A percentile compares a stretch with the other conserved stretches of the same genome.
These are phyloP conservation scores for Penelope pileata DNA, from an alignment of 2,113 vertebrate genomes.

Conservation along the genomic window DNA sequence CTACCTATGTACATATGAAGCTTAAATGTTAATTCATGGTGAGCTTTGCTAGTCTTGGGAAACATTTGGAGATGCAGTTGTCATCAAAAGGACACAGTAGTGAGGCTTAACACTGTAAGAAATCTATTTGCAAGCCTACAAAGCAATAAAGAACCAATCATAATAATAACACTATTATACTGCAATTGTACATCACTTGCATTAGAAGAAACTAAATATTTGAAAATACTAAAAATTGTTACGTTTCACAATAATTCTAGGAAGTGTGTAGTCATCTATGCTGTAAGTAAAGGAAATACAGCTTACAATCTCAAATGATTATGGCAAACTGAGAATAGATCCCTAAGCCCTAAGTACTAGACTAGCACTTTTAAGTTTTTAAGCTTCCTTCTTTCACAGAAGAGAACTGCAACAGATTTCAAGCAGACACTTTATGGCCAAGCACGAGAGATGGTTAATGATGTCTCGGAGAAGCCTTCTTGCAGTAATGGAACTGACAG, in stretches of 20 bases:
- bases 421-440: neutral
- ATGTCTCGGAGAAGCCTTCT: neutral
- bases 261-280: neutral
- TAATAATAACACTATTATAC: neutral
- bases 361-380: neutral
- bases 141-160: neutral
- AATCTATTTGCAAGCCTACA: neutral
- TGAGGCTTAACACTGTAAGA: neutral
- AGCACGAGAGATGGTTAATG: neutral
- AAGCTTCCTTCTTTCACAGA: neutral
- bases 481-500: conserved; percentile 22
- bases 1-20: neutral
- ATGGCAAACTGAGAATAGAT: neutral
- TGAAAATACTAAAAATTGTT: neutral
- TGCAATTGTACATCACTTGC: neutral
- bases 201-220: neutral
- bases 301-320: neutral
- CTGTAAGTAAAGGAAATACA: neutral
- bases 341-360: neutral
- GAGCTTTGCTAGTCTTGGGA: neutral
- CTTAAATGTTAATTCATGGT: neutral
- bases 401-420: neutral
- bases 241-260: neutral
- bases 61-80: neutral
- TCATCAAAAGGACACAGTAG: neutral